phyloP scores from a whole-genome alignment of 53 echinoderm and acorn worm species.

The Crossaster papposus region DNA sequence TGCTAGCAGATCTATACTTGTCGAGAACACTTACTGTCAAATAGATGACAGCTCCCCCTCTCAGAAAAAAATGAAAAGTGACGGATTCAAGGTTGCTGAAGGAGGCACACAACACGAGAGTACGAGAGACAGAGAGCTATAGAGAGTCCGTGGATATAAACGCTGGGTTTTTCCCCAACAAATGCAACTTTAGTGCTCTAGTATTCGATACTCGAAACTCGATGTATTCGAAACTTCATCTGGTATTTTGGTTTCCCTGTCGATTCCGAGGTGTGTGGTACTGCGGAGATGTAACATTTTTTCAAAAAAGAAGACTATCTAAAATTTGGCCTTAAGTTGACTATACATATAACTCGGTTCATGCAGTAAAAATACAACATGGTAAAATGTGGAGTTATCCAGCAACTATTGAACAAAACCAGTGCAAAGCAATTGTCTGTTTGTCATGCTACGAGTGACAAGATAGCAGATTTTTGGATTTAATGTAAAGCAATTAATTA shows the following conservation, averaged over 20 bases:
- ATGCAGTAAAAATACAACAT: no score
- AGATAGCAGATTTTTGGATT: background rate
- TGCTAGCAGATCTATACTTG: background rate
- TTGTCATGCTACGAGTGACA: background rate
- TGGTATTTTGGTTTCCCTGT: no score
- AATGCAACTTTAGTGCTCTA: no score
- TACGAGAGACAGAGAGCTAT: no score
- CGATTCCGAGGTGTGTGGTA: no score
- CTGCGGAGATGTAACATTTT: no score
- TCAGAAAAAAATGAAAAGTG: background rate
- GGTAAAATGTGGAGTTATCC: background rate
- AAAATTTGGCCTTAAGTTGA: background rate
- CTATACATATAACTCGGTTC: background rate
- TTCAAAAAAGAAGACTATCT: no score
- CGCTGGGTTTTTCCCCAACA: no score
- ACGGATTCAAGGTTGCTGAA: conserved; percentile 3
- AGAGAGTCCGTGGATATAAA: no score
- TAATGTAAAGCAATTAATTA: background rate
- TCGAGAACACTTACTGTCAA: conserved; percentile 1
- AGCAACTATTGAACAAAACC: background rate
- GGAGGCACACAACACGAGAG: no score
- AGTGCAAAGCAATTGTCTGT: background rate
- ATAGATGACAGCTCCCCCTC: background rate
- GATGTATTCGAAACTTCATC: no score
- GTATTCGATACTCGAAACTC: no score